Evolutionary conservation across 2,888 invertebrate genomes (phyloP).

Genomic region (Drosophila flavopinicola): DNA sequence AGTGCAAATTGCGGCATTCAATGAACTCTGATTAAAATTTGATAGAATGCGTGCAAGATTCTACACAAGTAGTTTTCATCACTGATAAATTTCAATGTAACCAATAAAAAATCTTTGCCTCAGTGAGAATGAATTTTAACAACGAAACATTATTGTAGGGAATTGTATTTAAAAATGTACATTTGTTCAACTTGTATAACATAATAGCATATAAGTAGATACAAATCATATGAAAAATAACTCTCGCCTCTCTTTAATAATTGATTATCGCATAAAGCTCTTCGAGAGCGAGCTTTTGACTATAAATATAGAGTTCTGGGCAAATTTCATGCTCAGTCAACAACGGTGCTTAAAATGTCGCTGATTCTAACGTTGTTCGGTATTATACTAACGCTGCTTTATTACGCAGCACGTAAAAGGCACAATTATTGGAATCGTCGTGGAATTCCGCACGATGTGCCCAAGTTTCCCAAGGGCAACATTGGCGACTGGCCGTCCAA

Average conservation of each 20-base stretch:
- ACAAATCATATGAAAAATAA: too few relatives aligned
- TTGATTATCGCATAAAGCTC: constrained; percentile 3
- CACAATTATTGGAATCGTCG: constrained; percentile 69
- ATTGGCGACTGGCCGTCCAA: constrained; percentile 53
- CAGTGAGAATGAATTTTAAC: background rate
- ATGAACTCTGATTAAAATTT: constrained; percentile 1
- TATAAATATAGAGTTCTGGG: constrained; percentile 24
- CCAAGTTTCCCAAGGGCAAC: constrained; percentile 65
- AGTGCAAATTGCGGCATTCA: background rate
- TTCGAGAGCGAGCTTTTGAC: constrained; percentile 23
- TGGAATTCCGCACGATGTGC: constrained; percentile 65
- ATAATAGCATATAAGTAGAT: too few relatives aligned
- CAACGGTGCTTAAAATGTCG: constrained; percentile 39
- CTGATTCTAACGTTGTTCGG: constrained; percentile 49
- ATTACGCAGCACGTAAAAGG: constrained; percentile 44
- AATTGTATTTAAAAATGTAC: too few relatives aligned
- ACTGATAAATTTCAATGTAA: background rate
- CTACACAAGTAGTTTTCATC: background rate
- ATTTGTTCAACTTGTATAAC: too few relatives aligned
- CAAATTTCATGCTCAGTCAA: constrained; percentile 30
- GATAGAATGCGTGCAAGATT: background rate
- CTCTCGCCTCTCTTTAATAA: background rate
- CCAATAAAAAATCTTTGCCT: background rate
- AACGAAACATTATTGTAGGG: too few relatives aligned
- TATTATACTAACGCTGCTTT: constrained; percentile 38